A percentile compares a stretch with the other conserved stretches of the same genome.
Evolutionary conservation across 1,140 invertebrate genomes (phyloP).

Genomic region (Helicoverpa armigera): DNA sequence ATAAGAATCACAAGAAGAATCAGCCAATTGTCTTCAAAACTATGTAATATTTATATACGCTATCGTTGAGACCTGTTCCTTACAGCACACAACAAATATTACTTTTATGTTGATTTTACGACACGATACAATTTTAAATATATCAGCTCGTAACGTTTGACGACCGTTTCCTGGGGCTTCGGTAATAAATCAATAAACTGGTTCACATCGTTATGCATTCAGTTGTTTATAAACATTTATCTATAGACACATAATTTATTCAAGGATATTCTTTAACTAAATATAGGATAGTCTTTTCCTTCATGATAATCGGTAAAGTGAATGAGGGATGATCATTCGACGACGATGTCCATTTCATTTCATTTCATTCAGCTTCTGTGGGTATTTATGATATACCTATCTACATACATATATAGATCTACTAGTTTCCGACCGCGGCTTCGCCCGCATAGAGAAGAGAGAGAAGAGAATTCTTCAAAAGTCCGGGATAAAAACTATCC

Average conservation of each 20-base stretch:
- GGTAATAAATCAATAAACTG: constrained; percentile 50
- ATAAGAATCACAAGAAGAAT: neutral
- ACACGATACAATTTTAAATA: constrained; percentile 49
- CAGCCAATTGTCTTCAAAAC: neutral
- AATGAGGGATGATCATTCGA: neutral
- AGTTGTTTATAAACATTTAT: constrained; percentile 39
- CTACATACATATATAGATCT: too few relatives aligned
- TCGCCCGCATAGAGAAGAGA: too few relatives aligned
- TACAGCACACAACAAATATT: constrained; percentile 35
- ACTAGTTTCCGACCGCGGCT: too few relatives aligned
- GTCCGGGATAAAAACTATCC: too few relatives aligned
- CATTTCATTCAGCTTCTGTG: neutral
- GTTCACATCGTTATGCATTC: constrained; percentile 39
- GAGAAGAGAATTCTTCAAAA: too few relatives aligned
- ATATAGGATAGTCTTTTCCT: constrained; percentile 24
- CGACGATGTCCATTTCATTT: neutral
- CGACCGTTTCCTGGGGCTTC: constrained; percentile 47
- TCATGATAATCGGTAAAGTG: neutral
- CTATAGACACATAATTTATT: constrained; percentile 36
- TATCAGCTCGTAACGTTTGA: constrained; percentile 49
- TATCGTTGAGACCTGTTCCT: constrained; percentile 14
- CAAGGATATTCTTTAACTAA: constrained; percentile 43
- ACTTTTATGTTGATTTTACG: constrained; percentile 51
- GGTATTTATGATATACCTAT: too few relatives aligned
- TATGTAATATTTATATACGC: constrained; percentile 6